Evolutionary conservation across 1,140 invertebrate genomes (phyloP), one percentile per base, ranked within the genome.

Genomic region (Aphelinus certus): DNA sequence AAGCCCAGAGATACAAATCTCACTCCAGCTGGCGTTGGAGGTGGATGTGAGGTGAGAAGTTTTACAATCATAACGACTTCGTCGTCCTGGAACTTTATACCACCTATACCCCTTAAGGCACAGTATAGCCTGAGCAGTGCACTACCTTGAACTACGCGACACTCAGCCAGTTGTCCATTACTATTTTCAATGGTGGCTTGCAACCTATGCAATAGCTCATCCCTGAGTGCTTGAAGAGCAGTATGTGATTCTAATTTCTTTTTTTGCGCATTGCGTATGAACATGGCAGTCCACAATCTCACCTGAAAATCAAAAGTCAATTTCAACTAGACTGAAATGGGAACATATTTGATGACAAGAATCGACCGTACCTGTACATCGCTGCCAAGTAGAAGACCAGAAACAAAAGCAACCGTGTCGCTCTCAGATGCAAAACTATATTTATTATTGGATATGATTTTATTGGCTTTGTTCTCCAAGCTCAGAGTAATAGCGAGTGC

Each of bases 1-100:
- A 99, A 89, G 10, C 95, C 95, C 57, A 98, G 89, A 1, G 96
- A 97, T 0, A 98, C 96, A 87, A 98, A 98, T 82, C 96, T 88
- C 2, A 97, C 94, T 2, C 97, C 97, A 61, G 96, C 95, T 55
- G 94, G 92, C 51, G 93, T 95, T 1, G 94, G 93, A n/a, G 95
- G 94, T 3, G 97, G 96, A 83, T 94, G 95, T 9, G 94, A 94
- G 2, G 96, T 98, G 4, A 98, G 90, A 51, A 99, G 86, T 80
- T 95, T 92, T 0, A 98, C 91, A 43, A 99, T 89, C 47, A 93
- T 89, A 64, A 91, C 90, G 26, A 97, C 93, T 89, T 99, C 97
- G 77, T 98, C 96, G 83, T 98, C 97, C 82, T 95, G 94, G 84
- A 97, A 96, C 84, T 97, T 98, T 1, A 98, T 93, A 7, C 94